A percentile compares a stretch with the other conserved stretches of the same genome.
Evolutionary conservation across 2,888 invertebrate genomes (phyloP).

Genomic region (Folsomia manolachei): DNA sequence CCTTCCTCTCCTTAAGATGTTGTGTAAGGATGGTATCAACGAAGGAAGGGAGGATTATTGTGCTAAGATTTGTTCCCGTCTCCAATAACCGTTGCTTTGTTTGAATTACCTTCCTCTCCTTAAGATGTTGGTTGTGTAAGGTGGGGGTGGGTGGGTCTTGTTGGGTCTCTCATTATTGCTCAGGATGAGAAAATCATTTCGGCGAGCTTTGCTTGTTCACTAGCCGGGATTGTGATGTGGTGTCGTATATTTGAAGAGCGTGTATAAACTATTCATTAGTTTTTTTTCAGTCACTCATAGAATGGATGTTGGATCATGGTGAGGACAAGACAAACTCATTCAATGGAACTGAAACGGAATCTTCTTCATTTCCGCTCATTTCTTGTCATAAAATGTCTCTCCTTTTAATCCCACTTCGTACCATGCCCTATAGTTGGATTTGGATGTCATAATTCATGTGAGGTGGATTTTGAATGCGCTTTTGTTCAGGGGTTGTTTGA

Average conservation of each 20-base stretch:
- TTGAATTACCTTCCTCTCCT: background rate
- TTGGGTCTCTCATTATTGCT: background rate
- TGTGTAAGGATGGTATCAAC: background rate
- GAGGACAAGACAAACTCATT: conserved; percentile 3
- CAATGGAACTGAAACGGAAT: conserved; percentile 23
- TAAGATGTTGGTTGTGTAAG: background rate
- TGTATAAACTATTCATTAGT: conserved; percentile 2
- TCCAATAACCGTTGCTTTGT: too few species aligned
- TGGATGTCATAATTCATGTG: background rate
- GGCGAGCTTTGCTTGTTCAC: background rate
- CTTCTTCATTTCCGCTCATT: conserved; percentile 20
- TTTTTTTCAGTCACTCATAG: too few species aligned
- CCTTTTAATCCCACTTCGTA: background rate
- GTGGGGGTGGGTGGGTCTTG: background rate
- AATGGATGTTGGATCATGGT: too few species aligned
- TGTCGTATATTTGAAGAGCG: conserved; percentile 6
- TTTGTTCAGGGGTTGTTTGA: background rate
- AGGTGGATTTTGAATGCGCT: background rate
- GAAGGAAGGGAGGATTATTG: background rate
- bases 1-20: background rate
- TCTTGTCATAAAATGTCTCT: conserved; percentile 14
- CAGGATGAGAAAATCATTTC: background rate
- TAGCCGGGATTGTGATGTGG: background rate
- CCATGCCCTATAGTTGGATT: too few species aligned
- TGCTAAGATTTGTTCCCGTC: background rate